phyloP scores from a whole-genome alignment of 2,113 vertebrate species.

The Andinoacara biseriatus region DNA sequence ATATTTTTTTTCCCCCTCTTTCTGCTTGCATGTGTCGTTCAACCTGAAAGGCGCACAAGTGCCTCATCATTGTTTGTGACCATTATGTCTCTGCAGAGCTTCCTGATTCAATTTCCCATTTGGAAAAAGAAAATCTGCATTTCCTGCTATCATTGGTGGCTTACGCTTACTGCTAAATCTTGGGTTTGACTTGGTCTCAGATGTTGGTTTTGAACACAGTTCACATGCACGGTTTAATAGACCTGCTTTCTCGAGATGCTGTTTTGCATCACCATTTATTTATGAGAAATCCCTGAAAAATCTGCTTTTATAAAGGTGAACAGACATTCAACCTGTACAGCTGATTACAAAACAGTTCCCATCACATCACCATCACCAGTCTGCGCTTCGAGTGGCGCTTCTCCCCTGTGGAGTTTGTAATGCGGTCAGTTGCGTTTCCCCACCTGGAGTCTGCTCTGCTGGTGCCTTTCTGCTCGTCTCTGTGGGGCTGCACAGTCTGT shows the following conservation, averaged over 20 bases:
- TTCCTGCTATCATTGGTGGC: neutral
- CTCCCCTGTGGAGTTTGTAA: conserved; percentile 1
- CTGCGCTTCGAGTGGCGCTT: neutral
- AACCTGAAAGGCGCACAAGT: conserved; percentile 2
- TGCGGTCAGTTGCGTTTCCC: neutral
- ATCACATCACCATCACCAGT: neutral
- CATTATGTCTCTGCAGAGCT: neutral
- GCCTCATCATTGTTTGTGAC: conserved; percentile 22
- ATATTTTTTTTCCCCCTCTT: neutral
- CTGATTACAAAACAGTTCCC: neutral
- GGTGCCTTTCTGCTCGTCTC: neutral
- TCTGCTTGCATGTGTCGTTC: neutral
- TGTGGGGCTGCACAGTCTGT: neutral
- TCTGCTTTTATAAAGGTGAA: neutral
- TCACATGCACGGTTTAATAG: neutral
- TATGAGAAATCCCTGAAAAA: neutral
- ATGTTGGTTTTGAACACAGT: neutral
- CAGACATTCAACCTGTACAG: neutral
- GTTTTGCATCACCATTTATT: neutral
- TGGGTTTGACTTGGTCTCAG: neutral
- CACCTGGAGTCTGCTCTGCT: neutral
- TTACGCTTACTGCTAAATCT: no score
- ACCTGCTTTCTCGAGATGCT: neutral
- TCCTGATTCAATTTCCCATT: neutral
- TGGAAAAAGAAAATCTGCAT: neutral